Percentiles rank a stretch among this genome's conserved stretches.
These are phyloP conservation scores for Protobothrops mucrosquamatus DNA, from an alignment of 2,113 vertebrate species.

Conservation along the genomic window DNA sequence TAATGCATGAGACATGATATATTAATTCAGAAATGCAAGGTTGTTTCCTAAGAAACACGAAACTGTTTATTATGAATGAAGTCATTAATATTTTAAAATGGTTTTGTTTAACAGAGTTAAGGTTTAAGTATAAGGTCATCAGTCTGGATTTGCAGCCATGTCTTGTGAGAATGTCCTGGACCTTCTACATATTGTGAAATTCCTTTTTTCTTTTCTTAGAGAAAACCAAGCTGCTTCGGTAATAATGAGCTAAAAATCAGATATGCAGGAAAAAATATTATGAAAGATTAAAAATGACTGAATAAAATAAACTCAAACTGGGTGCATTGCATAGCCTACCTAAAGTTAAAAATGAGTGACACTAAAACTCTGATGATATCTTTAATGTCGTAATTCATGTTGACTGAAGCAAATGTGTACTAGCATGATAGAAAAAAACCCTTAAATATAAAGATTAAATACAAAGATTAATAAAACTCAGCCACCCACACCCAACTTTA, in stretches of 20 bases:
- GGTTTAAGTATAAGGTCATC: neutral
- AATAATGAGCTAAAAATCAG: neutral
- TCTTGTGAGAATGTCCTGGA: neutral
- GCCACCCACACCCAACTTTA: neutral
- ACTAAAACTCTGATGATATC: neutral
- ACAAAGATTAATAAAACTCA: neutral
- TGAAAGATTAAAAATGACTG: neutral
- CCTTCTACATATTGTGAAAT: neutral
- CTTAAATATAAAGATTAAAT: neutral
- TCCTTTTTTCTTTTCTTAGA: neutral
- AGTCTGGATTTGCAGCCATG: neutral
- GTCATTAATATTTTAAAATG: neutral
- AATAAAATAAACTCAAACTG: neutral
- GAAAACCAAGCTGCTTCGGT: neutral
- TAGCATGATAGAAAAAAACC: neutral
- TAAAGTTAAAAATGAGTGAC: neutral
- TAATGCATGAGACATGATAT: neutral
- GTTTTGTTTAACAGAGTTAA: neutral
- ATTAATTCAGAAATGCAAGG: neutral
- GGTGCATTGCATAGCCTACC: neutral
- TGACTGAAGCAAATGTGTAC: neutral
- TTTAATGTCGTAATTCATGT: neutral
- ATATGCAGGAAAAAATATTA: neutral
- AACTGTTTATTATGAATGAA: neutral
- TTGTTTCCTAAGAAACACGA: neutral